These are phyloP conservation scores for Serranus cabrilla DNA, from an alignment of 2,797 vertebrate genomes.

Conservation along the genomic window DNA sequence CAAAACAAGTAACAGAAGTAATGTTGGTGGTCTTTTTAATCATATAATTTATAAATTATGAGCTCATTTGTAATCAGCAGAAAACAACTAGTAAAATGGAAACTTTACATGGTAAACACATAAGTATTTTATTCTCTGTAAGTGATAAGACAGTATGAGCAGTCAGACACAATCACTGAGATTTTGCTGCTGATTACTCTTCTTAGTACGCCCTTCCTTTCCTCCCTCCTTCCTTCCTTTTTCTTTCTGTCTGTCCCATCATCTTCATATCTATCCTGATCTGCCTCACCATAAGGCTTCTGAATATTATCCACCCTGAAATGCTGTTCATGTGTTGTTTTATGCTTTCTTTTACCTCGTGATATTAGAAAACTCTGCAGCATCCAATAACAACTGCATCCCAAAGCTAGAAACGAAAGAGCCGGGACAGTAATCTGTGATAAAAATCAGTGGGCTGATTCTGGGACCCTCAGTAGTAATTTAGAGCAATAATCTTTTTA, in stretches of 20 bases:
- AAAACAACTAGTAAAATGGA: neutral
- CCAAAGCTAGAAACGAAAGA: conserved; percentile 61
- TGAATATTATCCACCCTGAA: conserved; percentile 25
- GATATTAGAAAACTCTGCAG: conserved; percentile 24
- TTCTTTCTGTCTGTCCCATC: conserved; percentile 64
- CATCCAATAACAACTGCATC: conserved; percentile 28
- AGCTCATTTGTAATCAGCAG: neutral
- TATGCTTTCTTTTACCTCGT: conserved; percentile 15
- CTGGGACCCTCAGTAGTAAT: neutral
- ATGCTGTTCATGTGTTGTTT: conserved; percentile 17
- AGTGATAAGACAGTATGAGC: conserved; percentile 38
- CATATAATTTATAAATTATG: neutral
- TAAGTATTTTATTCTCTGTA: neutral
- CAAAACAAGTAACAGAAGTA: neutral
- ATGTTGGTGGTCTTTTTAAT: neutral
- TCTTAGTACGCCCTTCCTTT: conserved; percentile 60
- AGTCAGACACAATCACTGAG: conserved; percentile 39
- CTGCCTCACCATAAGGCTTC: conserved; percentile 29
- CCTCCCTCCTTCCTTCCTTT: conserved; percentile 56
- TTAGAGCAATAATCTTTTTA: conserved; percentile 8
- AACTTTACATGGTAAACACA: neutral
- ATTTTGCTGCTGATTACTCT: conserved; percentile 59
- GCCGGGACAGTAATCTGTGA: neutral
- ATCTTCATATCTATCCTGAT: conserved; percentile 63
- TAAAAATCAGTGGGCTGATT: neutral